Base-by-base conservation (phyloP, 2,113 vertebrate species). In the Corvus moneduloides region DNA sequence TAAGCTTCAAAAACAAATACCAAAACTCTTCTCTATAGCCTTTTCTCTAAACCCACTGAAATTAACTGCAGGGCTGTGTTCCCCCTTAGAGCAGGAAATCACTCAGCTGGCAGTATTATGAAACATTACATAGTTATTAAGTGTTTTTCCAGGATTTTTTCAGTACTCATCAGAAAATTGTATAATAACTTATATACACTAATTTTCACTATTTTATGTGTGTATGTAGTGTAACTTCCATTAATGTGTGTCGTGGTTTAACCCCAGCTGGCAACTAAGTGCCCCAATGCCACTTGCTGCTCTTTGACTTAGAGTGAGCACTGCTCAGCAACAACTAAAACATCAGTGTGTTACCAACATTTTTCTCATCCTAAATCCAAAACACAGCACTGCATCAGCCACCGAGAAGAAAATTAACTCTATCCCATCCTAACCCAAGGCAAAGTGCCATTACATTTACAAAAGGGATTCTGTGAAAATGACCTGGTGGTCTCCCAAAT, bases 141-240 rank as follows among this genome's bases (percentile, higher is more conserved):
- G 80, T 85, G 62, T 63, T 96, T 98, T 95, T 92, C 84, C 86
- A 94, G 91, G 71, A 93, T 75, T 69, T 94, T 96, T 96, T 96
- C 72, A 75, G 44, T 84, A 83, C 61, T 74, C 37, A 89, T 68
- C 69, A 93, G 66, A 89, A 95, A 96, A 87, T 35, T 59, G 74
- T 95, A 71, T 81, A 69, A 84, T 19, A 91, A 90, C 41, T 1
- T 11, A 77, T 90, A 91, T 55, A 61, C 17, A 64, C 66, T 54
- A 49, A 90, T 95, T 98, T 98, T 96, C 85, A 85, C 54, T 78
- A 95, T 78, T 95, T 96, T 95, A 77, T 82, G 7, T 75, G 61
- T 78, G 26, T 73, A 43, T 93, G 67, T 67, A 87, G 79, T 63
- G 26, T 67, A 93, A 83, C 72, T 93, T 96, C 79, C 75, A 97